Evolutionary conservation across 2,797 vertebrate species (phyloP).

Genomic region (Varecia variegata): DNA sequence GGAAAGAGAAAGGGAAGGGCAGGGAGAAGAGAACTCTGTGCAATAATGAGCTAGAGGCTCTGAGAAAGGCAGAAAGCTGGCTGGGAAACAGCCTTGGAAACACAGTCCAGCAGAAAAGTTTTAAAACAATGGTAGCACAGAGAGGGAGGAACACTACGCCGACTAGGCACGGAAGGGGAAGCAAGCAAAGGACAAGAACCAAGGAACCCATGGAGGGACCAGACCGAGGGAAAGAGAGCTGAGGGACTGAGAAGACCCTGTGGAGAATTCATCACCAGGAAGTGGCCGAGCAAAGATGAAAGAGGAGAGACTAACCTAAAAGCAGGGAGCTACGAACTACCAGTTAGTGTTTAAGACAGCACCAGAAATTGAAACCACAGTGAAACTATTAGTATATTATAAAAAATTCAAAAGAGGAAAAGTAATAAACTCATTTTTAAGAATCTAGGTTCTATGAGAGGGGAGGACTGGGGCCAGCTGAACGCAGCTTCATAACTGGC

Average conservation of each 20-base stretch:
- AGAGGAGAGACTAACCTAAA: background rate
- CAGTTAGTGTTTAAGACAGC: background rate
- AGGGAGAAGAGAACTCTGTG: background rate
- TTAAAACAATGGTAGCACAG: background rate
- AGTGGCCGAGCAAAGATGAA: background rate
- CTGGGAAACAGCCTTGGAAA: background rate
- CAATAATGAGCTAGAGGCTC: background rate
- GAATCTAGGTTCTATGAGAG: background rate
- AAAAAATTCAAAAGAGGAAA: background rate
- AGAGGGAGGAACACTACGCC: fast-evolving
- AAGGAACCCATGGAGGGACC: too few relatives aligned
- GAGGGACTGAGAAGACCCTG: background rate
- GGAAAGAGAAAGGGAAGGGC: background rate
- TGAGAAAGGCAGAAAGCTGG: too few relatives aligned
- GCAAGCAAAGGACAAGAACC: background rate
- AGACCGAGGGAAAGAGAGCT: background rate
- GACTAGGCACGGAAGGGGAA: background rate
- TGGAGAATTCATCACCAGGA: background rate
- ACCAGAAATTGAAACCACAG: background rate
- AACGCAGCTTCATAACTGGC: background rate
- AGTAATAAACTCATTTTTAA: background rate
- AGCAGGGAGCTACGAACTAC: background rate
- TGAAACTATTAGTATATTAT: background rate
- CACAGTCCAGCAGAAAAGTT: background rate
- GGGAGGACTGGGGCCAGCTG: background rate